Conservation (phyloP, 2,113 vertebrate genomes). For the Cottus gobio region DNA sequence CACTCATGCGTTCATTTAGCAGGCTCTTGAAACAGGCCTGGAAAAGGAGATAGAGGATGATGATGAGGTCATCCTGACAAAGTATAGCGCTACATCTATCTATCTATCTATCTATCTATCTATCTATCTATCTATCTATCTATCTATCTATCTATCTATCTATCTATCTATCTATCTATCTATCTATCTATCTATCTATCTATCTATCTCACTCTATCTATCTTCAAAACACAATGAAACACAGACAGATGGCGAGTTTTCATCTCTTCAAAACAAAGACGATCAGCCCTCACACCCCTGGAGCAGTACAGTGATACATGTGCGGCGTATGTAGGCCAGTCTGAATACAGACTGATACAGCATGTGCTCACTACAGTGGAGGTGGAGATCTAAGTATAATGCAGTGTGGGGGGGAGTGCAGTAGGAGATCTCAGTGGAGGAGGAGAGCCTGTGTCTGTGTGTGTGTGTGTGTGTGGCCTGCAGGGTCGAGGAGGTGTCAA, state of each 20-base stretch:
- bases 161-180: constrained; percentile 17
- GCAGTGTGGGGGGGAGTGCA: constrained; percentile 76
- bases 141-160: constrained; percentile 28
- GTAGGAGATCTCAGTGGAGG: constrained; percentile 72
- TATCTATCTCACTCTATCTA: constrained; percentile 15
- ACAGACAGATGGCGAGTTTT: constrained; percentile 28
- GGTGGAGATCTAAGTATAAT: constrained; percentile 82
- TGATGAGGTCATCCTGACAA: constrained; percentile 74
- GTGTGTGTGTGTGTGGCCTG: constrained; percentile 47
- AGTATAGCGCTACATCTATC: constrained; percentile 15
- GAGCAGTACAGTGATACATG: constrained; percentile 57
- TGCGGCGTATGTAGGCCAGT: constrained; percentile 77
- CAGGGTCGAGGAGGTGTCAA: constrained; percentile 69
- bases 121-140: constrained; percentile 12
- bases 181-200: constrained; percentile 7
- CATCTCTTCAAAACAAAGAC: constrained; percentile 36
- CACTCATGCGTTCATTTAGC: constrained; percentile 64
- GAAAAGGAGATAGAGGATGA: constrained; percentile 54
- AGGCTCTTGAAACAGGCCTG: constrained; percentile 50
- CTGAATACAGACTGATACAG: constrained; percentile 71
- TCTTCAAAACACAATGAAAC: constrained; percentile 10
- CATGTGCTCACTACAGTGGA: constrained; percentile 76
- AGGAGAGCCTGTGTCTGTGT: constrained; percentile 61
- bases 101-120: constrained; percentile 17
- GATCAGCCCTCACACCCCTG: constrained; percentile 50